These are phyloP conservation scores for Microdon myrmicae DNA, from an alignment of 2,888 invertebrate species.

Conservation along the genomic window DNA sequence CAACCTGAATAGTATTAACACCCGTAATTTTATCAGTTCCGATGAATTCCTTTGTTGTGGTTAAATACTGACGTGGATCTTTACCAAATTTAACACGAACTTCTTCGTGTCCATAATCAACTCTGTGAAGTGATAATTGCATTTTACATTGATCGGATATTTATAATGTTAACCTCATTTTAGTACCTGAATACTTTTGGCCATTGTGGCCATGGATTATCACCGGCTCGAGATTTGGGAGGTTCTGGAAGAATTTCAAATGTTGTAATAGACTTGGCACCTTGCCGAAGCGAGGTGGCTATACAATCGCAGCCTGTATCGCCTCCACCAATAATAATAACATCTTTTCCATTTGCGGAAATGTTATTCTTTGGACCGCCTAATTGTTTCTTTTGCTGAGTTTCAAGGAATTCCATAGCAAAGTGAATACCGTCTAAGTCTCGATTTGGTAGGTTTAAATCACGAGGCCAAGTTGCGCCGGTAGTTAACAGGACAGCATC, in stretches of 20 bases:
- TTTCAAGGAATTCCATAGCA: constrained; percentile 97
- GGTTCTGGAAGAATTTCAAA: constrained; percentile 98
- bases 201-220: constrained; percentile 99
- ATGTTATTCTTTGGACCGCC: constrained; percentile 73
- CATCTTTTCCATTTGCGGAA: constrained; percentile 91
- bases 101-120: constrained; percentile 99
- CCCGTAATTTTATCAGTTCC: constrained; percentile 90
- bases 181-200: constrained; percentile 87
- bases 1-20: constrained; percentile 88
- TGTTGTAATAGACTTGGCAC: constrained; percentile 86
- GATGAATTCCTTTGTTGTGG: constrained; percentile 93
- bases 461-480: constrained; percentile 97
- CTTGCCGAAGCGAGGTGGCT: constrained; percentile 93
- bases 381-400: constrained; percentile 94
- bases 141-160: not conserved
- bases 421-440: constrained; percentile 93
- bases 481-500: constrained; percentile 91
- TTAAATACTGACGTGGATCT: constrained; percentile 93
- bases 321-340: constrained; percentile 89
- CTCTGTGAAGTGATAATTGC: constrained; percentile 65
- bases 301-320: constrained; percentile 98
- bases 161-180: not conserved
- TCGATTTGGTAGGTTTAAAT: constrained; percentile 85
- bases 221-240: constrained; percentile 78
- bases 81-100: constrained; percentile 88